These are phyloP conservation scores for Rhagoletis pomonella DNA, from an alignment of 1,140 invertebrate genomes.

Conservation along the genomic window DNA sequence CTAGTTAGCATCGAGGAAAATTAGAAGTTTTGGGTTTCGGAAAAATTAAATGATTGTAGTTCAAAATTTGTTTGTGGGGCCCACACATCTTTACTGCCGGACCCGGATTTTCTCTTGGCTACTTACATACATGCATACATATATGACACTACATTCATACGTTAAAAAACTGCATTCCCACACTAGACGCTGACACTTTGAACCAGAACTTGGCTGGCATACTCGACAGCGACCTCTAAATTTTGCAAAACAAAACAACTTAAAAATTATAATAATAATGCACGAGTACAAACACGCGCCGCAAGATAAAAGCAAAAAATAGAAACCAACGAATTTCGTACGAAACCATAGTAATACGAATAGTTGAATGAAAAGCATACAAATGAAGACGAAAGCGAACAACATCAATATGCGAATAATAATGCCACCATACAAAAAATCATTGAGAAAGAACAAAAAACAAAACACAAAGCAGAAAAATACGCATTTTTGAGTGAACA, in stretches of 20 bases:
- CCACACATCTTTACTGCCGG: too few species aligned
- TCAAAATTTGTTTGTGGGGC: too few species aligned
- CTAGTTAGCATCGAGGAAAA: too few species aligned
- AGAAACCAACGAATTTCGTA: neutral
- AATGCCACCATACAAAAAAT: too few species aligned
- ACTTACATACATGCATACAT: neutral
- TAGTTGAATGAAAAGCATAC: neutral
- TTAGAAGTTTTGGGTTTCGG: too few species aligned
- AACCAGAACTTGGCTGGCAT: conserved; percentile 16
- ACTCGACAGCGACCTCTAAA: neutral
- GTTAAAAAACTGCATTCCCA: neutral
- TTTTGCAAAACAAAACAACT: neutral
- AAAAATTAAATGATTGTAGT: too few species aligned
- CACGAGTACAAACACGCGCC: neutral
- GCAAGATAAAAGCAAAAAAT: neutral
- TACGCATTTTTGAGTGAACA: too few species aligned
- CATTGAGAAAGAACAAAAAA: too few species aligned
- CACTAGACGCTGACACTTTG: conserved; percentile 2
- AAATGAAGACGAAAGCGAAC: neutral
- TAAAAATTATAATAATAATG: neutral
- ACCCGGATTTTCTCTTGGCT: too few species aligned
- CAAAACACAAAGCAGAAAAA: too few species aligned
- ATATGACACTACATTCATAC: neutral
- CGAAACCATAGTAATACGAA: conserved; percentile 14
- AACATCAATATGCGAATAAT: neutral